Evolutionary conservation across 2,113 vertebrate genomes (phyloP).

Genomic region (Typhlomys cinereus): DNA sequence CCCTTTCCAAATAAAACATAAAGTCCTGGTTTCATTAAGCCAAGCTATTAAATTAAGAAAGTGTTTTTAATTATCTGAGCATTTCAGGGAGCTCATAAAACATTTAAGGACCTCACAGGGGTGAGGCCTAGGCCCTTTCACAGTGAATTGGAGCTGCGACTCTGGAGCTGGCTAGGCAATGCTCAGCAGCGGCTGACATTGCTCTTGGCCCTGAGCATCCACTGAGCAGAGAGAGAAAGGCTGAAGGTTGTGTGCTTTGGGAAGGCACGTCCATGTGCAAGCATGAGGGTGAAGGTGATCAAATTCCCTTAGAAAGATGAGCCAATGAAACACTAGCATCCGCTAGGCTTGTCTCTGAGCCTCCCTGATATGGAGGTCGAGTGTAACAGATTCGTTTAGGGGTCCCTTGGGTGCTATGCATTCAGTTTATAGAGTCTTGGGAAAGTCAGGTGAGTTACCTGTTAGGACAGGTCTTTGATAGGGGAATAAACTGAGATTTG

Average conservation of each 20-base stretch:
- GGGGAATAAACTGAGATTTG: background rate
- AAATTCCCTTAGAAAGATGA: background rate
- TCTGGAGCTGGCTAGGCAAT: background rate
- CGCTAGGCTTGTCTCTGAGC: background rate
- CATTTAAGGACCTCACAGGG: constrained; percentile 83
- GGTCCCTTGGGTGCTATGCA: background rate
- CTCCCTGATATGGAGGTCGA: background rate
- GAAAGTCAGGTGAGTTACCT: background rate
- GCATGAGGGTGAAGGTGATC: background rate
- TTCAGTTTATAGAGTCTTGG: background rate
- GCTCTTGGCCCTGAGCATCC: background rate
- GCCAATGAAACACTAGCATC: background rate
- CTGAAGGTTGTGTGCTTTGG: background rate
- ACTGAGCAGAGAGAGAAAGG: background rate
- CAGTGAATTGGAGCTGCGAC: constrained; percentile 81
- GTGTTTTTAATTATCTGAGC: constrained; percentile 84
- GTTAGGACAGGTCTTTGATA: background rate
- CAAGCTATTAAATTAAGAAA: constrained; percentile 81
- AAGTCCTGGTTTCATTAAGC: constrained; percentile 80
- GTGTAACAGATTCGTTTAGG: background rate
- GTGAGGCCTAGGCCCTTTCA: constrained; percentile 81
- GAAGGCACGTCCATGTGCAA: background rate
- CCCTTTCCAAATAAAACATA: constrained; percentile 81
- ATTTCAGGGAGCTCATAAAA: constrained; percentile 85
- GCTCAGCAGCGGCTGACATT: background rate